Evolutionary conservation across 2,113 vertebrate genomes (phyloP).

Genomic region (Rhipidura dahli): DNA sequence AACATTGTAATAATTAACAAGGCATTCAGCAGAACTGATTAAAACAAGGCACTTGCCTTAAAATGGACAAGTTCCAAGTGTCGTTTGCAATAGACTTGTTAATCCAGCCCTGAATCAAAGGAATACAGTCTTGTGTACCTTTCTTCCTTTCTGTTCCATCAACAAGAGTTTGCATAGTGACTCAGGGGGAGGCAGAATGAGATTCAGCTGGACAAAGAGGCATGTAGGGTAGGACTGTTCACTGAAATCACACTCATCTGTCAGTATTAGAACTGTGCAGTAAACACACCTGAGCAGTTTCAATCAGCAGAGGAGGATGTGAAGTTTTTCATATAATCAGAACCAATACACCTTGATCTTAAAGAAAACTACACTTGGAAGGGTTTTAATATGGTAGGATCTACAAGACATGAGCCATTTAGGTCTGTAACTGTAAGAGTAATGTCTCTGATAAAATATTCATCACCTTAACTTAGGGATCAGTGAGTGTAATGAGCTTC

Average conservation of each 20-base stretch:
- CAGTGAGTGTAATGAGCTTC: not conserved
- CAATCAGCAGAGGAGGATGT: not conserved
- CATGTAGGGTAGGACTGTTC: not conserved
- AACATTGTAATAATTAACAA: not conserved
- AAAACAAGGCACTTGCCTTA: constrained; percentile 1
- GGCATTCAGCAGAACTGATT: constrained; percentile 29
- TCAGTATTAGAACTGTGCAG: not conserved
- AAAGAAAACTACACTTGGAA: not conserved
- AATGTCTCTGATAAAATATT: not conserved
- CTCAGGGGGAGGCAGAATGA: not conserved
- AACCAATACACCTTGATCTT: not conserved
- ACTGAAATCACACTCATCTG: not conserved
- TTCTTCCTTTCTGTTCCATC: not conserved
- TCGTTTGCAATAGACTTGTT: not conserved
- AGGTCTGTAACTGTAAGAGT: not conserved
- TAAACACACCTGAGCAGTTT: not conserved
- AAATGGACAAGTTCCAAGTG: not conserved
- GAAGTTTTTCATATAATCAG: not conserved
- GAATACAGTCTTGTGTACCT: not conserved
- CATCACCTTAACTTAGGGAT: not conserved
- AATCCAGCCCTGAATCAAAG: not conserved
- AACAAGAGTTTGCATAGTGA: not conserved
- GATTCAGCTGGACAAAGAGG: not conserved
- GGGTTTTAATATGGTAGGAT: not conserved
- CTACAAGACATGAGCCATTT: not conserved